phyloP scores from a whole-genome alignment of 2,797 vertebrate species.

The Darevskia nairensis region DNA sequence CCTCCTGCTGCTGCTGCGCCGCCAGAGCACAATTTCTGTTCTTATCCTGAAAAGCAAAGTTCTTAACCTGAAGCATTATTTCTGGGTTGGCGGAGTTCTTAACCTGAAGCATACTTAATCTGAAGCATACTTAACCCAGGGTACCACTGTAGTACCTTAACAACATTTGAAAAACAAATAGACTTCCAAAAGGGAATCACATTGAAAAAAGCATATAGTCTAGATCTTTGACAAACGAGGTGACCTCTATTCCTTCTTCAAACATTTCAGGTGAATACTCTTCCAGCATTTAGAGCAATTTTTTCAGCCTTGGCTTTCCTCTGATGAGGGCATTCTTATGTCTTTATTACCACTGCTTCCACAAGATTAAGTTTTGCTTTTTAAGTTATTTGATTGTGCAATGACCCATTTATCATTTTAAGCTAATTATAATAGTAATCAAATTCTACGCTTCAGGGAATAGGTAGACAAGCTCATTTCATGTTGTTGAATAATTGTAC shows the following conservation, averaged over 20 bases:
- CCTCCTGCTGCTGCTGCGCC: too few relatives aligned
- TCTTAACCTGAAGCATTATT: too few relatives aligned
- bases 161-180: constrained; percentile 63
- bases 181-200: constrained; percentile 60
- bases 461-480: constrained; percentile 17
- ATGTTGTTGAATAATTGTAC: background rate
- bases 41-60: too few relatives aligned
- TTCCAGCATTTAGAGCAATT: constrained; percentile 17
- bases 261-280: constrained; percentile 23
- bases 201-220: constrained; percentile 46
- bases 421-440: constrained; percentile 35
- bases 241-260: constrained; percentile 46
- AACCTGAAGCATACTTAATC: too few relatives aligned
- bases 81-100: too few relatives aligned
- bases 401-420: constrained; percentile 19
- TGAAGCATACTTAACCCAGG: too few relatives aligned
- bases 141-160: constrained; percentile 40
- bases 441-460: constrained; percentile 5
- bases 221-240: constrained; percentile 32
- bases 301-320: constrained; percentile 11
- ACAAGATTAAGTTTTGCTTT: constrained; percentile 25
- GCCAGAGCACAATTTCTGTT: too few relatives aligned
- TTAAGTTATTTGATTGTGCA: constrained; percentile 27
- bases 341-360: constrained; percentile 32
- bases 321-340: background rate